Base-by-base conservation (phyloP, 2,797 vertebrate genomes). In the Anomalospiza imberbis region DNA sequence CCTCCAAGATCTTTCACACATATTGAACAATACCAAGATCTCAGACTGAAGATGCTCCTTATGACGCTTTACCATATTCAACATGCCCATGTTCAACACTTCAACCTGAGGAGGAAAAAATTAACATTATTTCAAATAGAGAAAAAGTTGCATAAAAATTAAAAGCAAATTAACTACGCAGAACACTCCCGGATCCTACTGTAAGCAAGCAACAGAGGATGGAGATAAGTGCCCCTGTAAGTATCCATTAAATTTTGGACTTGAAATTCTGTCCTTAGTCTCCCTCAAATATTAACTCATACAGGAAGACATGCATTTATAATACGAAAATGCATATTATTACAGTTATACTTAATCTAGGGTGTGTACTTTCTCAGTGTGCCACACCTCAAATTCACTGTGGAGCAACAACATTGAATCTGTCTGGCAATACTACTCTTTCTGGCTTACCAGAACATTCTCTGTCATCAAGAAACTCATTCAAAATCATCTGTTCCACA, bases 291-390 rank as follows among this genome's bases (percentile, higher is more conserved):
- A 55, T 6, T 53, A 73, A 55, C 3, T 34, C 19, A 13, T 38
- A 16, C 28, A 47, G 22, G 14, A 45, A 83, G 61, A 67, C 8
- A n/a, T 4, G 3, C 4, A 17, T 34, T 65, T 51, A 25, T 20
- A 68, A 73, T 8, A 58, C 25, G 13, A 62, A 68, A 62, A 66
- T 2, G 6, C 3, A 4, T 47, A 15, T 11, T 63, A 22, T 25
- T 57, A 60, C 7, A 15, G 20, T 15, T 62, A 66, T 2, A 26
- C 12, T 15, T 66, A 14, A 34, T 17, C 28, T 42, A 36, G 7
- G 4, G 5, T 13, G 4, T 0, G 0, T 21, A 21, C 6, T 48
- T 55, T 40, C 51, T 45, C 0, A 0, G 12, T 17, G 34, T 13
- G 10, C 12, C 63, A n/a, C 22, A 29, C 12, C 57, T 73, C 45